Evolutionary conservation across 1,140 invertebrate genomes (phyloP).

Genomic region (Lepidurus arcticus): DNA sequence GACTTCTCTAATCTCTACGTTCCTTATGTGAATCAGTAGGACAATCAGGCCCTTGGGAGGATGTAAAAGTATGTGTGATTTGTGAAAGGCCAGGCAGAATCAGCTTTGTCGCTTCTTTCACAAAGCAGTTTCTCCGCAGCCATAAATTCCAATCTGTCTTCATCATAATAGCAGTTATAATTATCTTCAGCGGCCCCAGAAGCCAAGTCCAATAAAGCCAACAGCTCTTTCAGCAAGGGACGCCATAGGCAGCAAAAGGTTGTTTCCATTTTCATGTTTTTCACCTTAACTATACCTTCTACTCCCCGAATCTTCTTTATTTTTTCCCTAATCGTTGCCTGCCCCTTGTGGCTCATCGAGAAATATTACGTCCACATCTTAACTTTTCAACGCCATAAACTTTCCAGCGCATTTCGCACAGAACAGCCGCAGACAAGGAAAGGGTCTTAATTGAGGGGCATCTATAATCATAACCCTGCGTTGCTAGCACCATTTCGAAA

Average conservation of each 20-base stretch:
- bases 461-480: background rate
- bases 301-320: background rate
- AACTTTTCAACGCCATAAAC: background rate
- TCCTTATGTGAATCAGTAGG: background rate
- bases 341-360: background rate
- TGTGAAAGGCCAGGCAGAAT: background rate
- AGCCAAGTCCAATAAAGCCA: constrained; percentile 15
- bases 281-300: background rate
- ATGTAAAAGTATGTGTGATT: background rate
- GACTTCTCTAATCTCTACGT: background rate
- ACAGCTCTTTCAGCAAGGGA: background rate
- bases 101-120: background rate
- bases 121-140: constrained; percentile 10
- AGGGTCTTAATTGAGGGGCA: background rate
- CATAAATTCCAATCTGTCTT: constrained; percentile 14
- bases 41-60: background rate
- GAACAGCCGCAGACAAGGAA: background rate
- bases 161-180: constrained; percentile 2
- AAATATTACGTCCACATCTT: background rate
- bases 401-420: background rate
- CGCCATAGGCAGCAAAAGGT: background rate
- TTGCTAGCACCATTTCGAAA: constrained; percentile 7
- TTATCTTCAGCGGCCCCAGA: background rate
- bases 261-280: background rate
- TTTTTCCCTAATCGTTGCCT: background rate